Conservation (phyloP, 2,888 invertebrate species). For the Lymantria dispar region DNA sequence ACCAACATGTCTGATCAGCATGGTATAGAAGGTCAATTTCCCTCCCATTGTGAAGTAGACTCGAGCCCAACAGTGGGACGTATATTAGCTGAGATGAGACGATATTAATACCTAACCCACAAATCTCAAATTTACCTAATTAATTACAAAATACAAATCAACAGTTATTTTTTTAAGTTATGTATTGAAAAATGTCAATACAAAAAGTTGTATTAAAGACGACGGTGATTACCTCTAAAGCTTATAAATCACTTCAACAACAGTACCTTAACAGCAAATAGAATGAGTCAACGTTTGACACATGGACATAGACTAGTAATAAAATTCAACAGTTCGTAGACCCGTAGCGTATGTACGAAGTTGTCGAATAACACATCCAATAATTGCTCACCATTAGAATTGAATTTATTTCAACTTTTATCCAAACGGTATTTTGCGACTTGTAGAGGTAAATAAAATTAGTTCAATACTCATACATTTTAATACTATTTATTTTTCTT, state of each 20-base stretch:
- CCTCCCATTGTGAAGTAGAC: no score
- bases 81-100: no score
- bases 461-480: no score
- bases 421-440: constrained; percentile 5
- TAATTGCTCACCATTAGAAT: constrained; percentile 21
- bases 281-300: constrained; percentile 26
- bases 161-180: no score
- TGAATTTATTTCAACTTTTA: constrained; percentile 2
- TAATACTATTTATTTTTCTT: no score
- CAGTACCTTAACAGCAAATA: constrained; percentile 22
- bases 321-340: constrained; percentile 29
- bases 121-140: no score
- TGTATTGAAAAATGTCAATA: no score
- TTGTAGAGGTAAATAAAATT: constrained; percentile 1
- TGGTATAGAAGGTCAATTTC: no score
- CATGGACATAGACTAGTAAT: constrained; percentile 21
- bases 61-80: no score
- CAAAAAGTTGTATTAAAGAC: neutral
- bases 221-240: neutral
- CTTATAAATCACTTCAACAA: constrained; percentile 15
- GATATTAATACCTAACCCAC: no score
- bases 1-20: no score
- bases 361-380: constrained; percentile 6
- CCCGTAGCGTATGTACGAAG: constrained; percentile 21
- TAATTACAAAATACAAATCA: no score